Conservation (phyloP, 1,140 invertebrate genomes). For the Chlorops oryzae region DNA sequence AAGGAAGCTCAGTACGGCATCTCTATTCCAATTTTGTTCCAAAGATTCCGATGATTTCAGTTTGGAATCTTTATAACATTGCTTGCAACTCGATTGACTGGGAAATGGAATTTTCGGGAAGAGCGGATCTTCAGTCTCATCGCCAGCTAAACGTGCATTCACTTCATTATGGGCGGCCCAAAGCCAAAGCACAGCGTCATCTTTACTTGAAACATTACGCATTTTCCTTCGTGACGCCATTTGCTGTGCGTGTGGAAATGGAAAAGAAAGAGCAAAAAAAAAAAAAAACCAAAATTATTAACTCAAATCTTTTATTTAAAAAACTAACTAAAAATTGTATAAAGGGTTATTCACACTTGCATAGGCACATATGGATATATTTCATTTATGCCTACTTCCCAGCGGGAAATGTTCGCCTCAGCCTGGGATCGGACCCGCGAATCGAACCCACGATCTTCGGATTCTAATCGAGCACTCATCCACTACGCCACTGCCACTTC, state of each 20-base stretch:
- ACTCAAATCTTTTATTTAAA: slow-evolving; percentile 2
- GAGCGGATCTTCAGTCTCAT: slow-evolving; percentile 82
- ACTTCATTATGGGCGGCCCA: slow-evolving; percentile 94
- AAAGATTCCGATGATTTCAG: slow-evolving; percentile 2
- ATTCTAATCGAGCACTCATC: too few species aligned
- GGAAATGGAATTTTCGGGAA: slow-evolving; percentile 92
- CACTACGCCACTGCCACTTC: too few species aligned
- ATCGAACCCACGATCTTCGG: too few species aligned
- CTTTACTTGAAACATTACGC: slow-evolving; percentile 59
- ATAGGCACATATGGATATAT: too few species aligned
- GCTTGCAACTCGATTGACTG: slow-evolving; percentile 57
- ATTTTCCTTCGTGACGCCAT: slow-evolving; percentile 68
- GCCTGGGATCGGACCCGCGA: too few species aligned
- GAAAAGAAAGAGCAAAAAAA: slow-evolving; percentile 1
- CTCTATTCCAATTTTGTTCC: slow-evolving; percentile 61
- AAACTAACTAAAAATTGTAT: too few species aligned
- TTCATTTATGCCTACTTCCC: neutral
- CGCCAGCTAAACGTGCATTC: slow-evolving; percentile 78
- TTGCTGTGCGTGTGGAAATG: too few species aligned
- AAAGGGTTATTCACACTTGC: too few species aligned
- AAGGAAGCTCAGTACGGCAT: slow-evolving; percentile 68
- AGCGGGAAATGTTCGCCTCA: slow-evolving; percentile 3
- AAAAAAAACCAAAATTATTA: neutral
- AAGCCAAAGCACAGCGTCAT: slow-evolving; percentile 83
- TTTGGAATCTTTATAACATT: slow-evolving; percentile 54